A percentile compares a stretch with the other conserved stretches of the same genome.
phyloP scores from a whole-genome alignment of 2,888 invertebrate genomes.

The Netelia melanura region DNA sequence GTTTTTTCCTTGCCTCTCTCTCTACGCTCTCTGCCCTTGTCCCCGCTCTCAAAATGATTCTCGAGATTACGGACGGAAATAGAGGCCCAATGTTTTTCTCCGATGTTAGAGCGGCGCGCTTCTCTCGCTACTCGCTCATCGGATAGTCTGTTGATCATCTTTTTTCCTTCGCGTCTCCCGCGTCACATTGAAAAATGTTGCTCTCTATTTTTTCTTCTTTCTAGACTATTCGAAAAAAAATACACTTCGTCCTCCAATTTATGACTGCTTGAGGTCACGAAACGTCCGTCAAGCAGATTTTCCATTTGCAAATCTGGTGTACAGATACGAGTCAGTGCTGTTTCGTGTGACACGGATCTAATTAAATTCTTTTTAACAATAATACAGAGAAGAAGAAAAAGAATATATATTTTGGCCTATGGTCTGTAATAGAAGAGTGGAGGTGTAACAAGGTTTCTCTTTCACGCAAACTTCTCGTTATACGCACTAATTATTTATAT shows the following conservation, averaged over 20 bases:
- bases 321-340: constrained; percentile 45
- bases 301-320: constrained; percentile 44
- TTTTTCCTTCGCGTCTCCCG: constrained; percentile 1
- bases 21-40: constrained; percentile 56
- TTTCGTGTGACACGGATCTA: constrained; percentile 59
- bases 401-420: constrained; percentile 7
- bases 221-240: constrained; percentile 2
- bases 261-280: constrained; percentile 29
- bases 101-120: constrained; percentile 16
- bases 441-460: constrained; percentile 7
- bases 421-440: not conserved
- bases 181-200: too few species aligned
- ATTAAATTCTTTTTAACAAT: constrained; percentile 63
- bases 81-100: constrained; percentile 56
- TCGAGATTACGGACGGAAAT: constrained; percentile 65
- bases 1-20: constrained; percentile 50
- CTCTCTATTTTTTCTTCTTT: constrained; percentile 23
- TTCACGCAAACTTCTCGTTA: constrained; percentile 19
- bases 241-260: constrained; percentile 7
- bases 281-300: constrained; percentile 56
- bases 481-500: constrained; percentile 20
- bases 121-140: not conserved
- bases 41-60: constrained; percentile 66
- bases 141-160: not conserved
- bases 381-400: not conserved